Conservation (phyloP, 30 jellyfish, hydroid and myxozoan species). For the Hydractinia echinata region DNA sequence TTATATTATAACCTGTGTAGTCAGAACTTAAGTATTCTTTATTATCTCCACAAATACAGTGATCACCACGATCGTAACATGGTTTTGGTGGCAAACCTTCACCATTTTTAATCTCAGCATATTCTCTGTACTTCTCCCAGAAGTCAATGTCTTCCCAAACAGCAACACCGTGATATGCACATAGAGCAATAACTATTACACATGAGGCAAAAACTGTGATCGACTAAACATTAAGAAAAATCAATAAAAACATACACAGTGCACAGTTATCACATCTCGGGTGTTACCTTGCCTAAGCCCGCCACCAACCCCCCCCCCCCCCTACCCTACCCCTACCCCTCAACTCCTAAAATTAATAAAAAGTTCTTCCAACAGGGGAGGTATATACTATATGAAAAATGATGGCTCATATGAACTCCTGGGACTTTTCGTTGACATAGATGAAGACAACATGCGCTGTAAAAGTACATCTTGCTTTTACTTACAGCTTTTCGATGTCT, state of each 20-base stretch:
- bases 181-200: not conserved
- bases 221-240: not conserved
- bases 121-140: slow-evolving; percentile 19
- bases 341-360: too few relatives aligned
- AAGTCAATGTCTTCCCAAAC: slow-evolving; percentile 4
- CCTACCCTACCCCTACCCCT: too few relatives aligned
- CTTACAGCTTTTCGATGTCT: slow-evolving; percentile 30
- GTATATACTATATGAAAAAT: too few relatives aligned
- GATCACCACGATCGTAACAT: slow-evolving; percentile 1
- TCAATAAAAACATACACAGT: not conserved
- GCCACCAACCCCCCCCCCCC: too few relatives aligned
- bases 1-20: not conserved
- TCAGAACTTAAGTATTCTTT: not conserved
- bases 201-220: not conserved
- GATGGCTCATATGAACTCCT: too few relatives aligned
- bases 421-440: too few relatives aligned
- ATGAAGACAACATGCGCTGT: too few relatives aligned
- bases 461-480: not conserved
- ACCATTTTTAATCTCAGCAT: not conserved
- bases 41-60: not conserved
- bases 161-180: not conserved
- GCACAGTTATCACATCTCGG: too few relatives aligned
- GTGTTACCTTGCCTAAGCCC: too few relatives aligned
- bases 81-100: not conserved
- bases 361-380: too few relatives aligned